Evolutionary conservation across 1,140 invertebrate species (phyloP), one percentile per base, ranked within the genome.

Genomic region (Eurosta solidaginis): DNA sequence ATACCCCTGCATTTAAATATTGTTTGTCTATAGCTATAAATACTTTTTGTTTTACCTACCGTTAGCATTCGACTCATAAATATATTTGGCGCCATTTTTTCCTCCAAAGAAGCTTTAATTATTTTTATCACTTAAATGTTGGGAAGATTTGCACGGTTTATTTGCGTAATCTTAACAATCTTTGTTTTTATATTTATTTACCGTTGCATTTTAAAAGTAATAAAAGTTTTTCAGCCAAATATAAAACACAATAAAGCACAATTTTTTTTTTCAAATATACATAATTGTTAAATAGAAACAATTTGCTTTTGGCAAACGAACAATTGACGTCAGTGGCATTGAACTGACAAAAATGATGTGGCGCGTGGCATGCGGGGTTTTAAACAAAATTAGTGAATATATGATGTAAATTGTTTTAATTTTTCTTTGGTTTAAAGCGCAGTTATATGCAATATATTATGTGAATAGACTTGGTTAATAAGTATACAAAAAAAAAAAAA

Each of bases 271-370:
- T 2, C 9, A 10, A 1, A n/a, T 22, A 9, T 68, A 20, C 5
- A 5, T 20, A 40, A 22, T 68, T 68, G 33, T 42, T 68, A n/a
- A n/a, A n/a, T 42, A 68, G 33, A 14, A 40, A 20, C 59, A 68
- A 68, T 68, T 68, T 68, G 33, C 59, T 68, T 68, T 68, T 68
- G 59, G 59, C 59, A 68, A 68, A 17, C 33, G 59, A 20, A 36
- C 59, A 68, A 68, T 68, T 68, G 59, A 68, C 59, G 59, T 68
- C 59, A 68, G 27, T 68, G 59, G 59, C 59, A 68, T 68, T 68
- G 59, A 68, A 68, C 59, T 68, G 59, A 1, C 59, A 68, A 20
- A 68, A 9, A 29, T 33, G 27, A 68, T 33, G 36, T 68, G 59
- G 59, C 59, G 59, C 33, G 59, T 68, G 59, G 59, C 59, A 40